Conservation (phyloP, 2,113 vertebrate species). For the Gadus macrocephalus region DNA sequence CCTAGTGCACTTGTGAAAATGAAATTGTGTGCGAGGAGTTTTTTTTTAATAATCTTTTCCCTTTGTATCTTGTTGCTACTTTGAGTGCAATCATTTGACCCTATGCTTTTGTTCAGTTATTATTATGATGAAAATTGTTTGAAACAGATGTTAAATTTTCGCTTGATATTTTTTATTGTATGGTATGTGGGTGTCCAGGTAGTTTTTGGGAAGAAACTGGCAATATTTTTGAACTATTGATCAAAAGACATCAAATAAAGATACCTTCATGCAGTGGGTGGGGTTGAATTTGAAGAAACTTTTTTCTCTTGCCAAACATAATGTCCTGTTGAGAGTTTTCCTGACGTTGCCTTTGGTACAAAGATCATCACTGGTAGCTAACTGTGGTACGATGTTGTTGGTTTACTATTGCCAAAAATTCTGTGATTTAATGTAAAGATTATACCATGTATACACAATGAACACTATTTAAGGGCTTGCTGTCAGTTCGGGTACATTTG, state of each 20-base stretch:
- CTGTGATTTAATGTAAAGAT: conserved; percentile 33
- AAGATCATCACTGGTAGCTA: conserved; percentile 64
- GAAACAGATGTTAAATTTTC: conserved; percentile 40
- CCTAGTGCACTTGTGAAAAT: conserved; percentile 64
- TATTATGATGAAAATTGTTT: conserved; percentile 36
- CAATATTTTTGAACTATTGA: conserved; percentile 71
- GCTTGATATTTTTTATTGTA: conserved; percentile 39
- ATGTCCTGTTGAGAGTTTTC: conserved; percentile 64
- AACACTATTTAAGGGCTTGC: conserved; percentile 73
- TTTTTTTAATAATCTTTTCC: conserved; percentile 22
- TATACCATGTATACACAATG: conserved; percentile 42
- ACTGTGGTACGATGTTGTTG: conserved; percentile 59
- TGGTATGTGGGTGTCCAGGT: conserved; percentile 46
- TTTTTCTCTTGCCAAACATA: conserved; percentile 66
- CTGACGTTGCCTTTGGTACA: conserved; percentile 72
- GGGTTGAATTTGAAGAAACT: conserved; percentile 41
- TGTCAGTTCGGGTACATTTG: conserved; percentile 46
- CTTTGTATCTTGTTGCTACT: conserved; percentile 44
- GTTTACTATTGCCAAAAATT: conserved; percentile 74
- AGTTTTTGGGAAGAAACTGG: conserved; percentile 46
- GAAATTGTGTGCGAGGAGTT: conserved; percentile 44
- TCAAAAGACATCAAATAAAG: conserved; percentile 28
- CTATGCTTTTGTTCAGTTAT: conserved; percentile 44
- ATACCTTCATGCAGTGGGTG: conserved; percentile 21
- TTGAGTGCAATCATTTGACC: conserved; percentile 59